These are phyloP conservation scores for Paracanthobrama guichenoti DNA, from an alignment of 2,113 vertebrate genomes.

Conservation along the genomic window DNA sequence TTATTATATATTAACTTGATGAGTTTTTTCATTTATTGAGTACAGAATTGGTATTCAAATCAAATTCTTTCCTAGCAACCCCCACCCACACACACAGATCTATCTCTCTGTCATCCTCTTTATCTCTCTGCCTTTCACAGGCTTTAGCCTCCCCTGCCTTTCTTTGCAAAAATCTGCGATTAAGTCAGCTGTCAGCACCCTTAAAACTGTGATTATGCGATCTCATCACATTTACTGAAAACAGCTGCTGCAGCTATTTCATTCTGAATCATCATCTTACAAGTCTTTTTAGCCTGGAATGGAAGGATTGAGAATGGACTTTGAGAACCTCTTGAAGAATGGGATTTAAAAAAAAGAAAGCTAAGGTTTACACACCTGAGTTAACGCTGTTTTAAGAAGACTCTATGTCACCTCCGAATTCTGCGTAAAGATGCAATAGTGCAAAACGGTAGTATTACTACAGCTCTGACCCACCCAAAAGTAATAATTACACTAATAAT, in stretches of 20 bases:
- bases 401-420: not conserved
- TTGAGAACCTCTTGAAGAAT: not conserved
- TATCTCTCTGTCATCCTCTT: slow-evolving; percentile 20
- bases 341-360: too few species aligned
- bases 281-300: not conserved
- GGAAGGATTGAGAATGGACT: not conserved
- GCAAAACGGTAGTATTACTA: not conserved
- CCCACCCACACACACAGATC: slow-evolving; percentile 7
- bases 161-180: slow-evolving; percentile 11
- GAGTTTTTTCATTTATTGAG: slow-evolving; percentile 5
- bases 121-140: not conserved
- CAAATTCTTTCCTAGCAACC: slow-evolving; percentile 17
- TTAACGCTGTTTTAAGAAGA: not conserved
- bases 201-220: slow-evolving; percentile 20
- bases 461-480: not conserved
- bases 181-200: slow-evolving; percentile 13
- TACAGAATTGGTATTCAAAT: not conserved
- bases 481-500: not conserved
- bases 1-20: not conserved
- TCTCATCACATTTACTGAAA: slow-evolving; percentile 23
- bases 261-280: not conserved
- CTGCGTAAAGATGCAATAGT: not conserved
- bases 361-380: not conserved
- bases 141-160: slow-evolving; percentile 23
- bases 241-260: slow-evolving; percentile 19